These are phyloP conservation scores for Chrysaora quinquecirrha DNA, from an alignment of 30 jellyfish, hydroid and myxozoan genomes.

Conservation along the genomic window DNA sequence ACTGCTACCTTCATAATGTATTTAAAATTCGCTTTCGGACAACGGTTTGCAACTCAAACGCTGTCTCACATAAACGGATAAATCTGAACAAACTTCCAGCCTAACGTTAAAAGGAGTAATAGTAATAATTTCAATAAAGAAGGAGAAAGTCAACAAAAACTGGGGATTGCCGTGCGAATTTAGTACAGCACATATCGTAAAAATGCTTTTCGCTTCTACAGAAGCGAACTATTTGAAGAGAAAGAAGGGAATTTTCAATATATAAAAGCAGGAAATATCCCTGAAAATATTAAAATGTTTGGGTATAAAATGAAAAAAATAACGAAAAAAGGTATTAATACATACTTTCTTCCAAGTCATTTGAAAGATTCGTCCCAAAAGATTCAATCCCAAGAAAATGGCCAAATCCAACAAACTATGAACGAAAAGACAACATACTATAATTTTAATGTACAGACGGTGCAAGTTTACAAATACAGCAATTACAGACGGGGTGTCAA, in stretches of 20 bases:
- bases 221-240: neutral
- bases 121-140: too few relatives aligned
- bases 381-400: constrained; percentile 63
- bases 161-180: too few relatives aligned
- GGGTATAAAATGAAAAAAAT: too few relatives aligned
- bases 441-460: neutral
- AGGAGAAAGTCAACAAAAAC: too few relatives aligned
- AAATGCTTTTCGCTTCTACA: neutral
- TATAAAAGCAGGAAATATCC: neutral
- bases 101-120: too few relatives aligned
- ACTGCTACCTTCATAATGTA: too few relatives aligned
- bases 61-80: too few relatives aligned
- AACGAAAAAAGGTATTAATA: constrained; percentile 19
- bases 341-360: constrained; percentile 61
- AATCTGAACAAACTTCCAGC: too few relatives aligned
- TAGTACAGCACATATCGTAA: too few relatives aligned
- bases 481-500: neutral
- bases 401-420: constrained; percentile 68
- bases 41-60: too few relatives aligned
- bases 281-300: too few relatives aligned
- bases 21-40: too few relatives aligned
- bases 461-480: neutral
- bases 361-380: constrained; percentile 26
- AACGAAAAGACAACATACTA: neutral
- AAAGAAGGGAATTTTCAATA: neutral